Base-by-base conservation (phyloP, 2,113 vertebrate species). In the Nothocercus julius region DNA sequence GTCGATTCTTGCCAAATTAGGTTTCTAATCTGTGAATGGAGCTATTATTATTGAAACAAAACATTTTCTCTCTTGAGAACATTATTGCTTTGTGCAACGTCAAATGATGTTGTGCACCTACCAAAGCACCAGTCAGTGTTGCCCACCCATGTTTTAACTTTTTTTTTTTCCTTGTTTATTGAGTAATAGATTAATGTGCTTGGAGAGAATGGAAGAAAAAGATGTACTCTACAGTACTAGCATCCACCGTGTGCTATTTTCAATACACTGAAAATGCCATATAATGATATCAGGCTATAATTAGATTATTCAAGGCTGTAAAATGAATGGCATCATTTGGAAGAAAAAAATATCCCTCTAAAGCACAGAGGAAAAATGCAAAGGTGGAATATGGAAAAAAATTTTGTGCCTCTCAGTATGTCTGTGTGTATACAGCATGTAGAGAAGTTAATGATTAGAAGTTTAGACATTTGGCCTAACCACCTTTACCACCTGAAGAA, bases 31-130 rank as follows among this genome's bases (percentile, higher is more conserved):
- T 84, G 6, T 73, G 17, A 15, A 7, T 83, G 86, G 70, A 53
- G n/a, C 66, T 86, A 87, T 82, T 85, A 90, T 85, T 91, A 94
- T 91, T 95, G 94, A 95, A 96, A 82, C 36, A 95, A 90, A 90
- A 87, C 1, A 82, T 90, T 90, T 88, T 63, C 68, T 45, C 73
- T 76, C 78, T 87, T 44, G 84, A 84, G 74, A 45, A 88, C 56
- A 77, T 45, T 77, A 75, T 13, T 87, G 74, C 68, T 93, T 86
- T 89, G 69, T 89, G 88, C 75, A 75, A 86, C 66, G 82, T 81
- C 38, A 79, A 34, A 88, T 94, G 5, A 75, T 44, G 51, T 66
- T 62, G 34, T 92, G 72, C 79, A 63, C 83, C 21, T 73, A 68
- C 66, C 30, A 70, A 27, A 77, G 25, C 10, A 38, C 18, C 25